Base-by-base conservation (phyloP, 2,113 vertebrate genomes). In the Progne subis region DNA sequence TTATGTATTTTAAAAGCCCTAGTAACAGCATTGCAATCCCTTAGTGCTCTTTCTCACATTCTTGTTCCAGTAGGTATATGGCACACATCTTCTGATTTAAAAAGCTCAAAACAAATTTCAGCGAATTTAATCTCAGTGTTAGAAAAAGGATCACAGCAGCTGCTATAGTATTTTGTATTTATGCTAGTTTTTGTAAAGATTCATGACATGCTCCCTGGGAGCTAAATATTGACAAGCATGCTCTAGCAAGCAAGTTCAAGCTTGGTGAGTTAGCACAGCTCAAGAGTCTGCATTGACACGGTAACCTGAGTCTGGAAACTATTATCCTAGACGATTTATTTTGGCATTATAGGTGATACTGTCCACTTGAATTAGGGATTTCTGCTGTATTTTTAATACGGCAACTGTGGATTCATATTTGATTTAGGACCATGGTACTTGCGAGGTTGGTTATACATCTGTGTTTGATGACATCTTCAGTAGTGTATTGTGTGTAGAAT, bases 191-290 rank as follows among this genome's bases (percentile, higher is more conserved):
- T 96, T 91, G 55, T 97, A 92, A 94, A 97, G 95, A 93, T 95
- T 97, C 11, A 14, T 96, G 90, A 92, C 94, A 87, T 93, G 90
- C 94, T 97, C 96, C 76, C 89, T 92, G 91, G 96, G 96, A 97
- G 60, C 96, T 97, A 90, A 97, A 97, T 98, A 98, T 98, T 98
- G 98, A 98, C 98, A 97, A 97, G 96, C 98, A 97, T 97, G 98
- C 96, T 96, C 96, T 92, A 95, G 97, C 97, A 97, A 98, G 97
- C 97, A 94, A 98, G 97, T 98, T 98, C 96, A 98, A 97, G 98
- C 98, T 98, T 97, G 97, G 92, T 96, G 96, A 98, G 97, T 98
- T 98, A 98, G 94, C 92, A 94, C 88, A 95, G 96, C 97, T 97
- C 97, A 90, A 94, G 94, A 96, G 94, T 95, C 80, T 93, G 79